Evolutionary conservation across 2,113 vertebrate genomes (phyloP), one percentile per base, ranked within the genome.

Genomic region (Mormoops blainvillei): DNA sequence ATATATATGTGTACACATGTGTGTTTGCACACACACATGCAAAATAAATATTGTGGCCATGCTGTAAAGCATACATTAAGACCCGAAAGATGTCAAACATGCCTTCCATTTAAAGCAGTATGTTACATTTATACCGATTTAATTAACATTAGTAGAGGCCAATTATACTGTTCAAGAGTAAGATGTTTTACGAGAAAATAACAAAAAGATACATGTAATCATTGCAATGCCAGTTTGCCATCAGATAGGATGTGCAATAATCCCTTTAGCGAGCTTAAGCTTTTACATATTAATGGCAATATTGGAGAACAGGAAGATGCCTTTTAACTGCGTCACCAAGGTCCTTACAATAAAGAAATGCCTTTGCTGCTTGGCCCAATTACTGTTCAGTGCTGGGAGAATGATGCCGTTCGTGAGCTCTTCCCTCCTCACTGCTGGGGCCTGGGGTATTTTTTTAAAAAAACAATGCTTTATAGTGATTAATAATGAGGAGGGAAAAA

Each of bases 241-340:
- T 98, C 98, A 98, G 98, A 98, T 98, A 98, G 98, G 98, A 97
- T 97, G 97, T 98, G 95, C 98, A 98, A 98, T 99, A 98, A 98
- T 99, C 98, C 98, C 98, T 98, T 98, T 98, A 98, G 98, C 98
- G 98, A 98, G 98, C 98, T 98, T 98, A 98, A 98, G 98, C 98
- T 98, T 98, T 99, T 98, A 98, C 98, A 99, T 98, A 98, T 98
- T 98, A 98, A 99, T 99, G 98, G 97, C 96, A 92, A 93, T 91
- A 95, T 81, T 98, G 97, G 97, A 98, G 98, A 98, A 96, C 89
- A 86, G 81, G 87, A 97, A 96, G 96, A 98, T 43, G 93, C 89
- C 91, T 98, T 97, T 97, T 94, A 78, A 73, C 10, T 22, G 56
- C 24, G 20, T 80, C 1, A 7, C 93, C 48, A 76, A 36, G 2